Conservation (phyloP, 2,797 vertebrate species). For the Danionella dracula region DNA sequence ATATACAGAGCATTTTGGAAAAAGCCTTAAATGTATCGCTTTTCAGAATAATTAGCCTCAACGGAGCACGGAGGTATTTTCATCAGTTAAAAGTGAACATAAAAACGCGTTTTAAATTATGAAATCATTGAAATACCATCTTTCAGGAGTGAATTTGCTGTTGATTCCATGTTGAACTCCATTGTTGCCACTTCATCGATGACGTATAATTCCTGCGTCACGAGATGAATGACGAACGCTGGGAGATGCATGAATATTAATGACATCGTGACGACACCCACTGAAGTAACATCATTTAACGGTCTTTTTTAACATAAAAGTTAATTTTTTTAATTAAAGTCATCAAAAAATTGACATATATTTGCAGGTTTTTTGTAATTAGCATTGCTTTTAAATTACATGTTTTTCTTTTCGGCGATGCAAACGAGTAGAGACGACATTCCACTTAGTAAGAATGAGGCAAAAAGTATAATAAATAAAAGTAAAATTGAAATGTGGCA, state of each 20-base stretch:
- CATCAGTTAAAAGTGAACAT: neutral
- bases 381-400: no score
- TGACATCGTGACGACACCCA: rapidly evolving
- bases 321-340: no score
- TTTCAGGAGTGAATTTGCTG: slow-evolving; percentile 58
- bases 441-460: no score
- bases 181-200: slow-evolving; percentile 70
- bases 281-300: neutral
- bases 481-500: no score
- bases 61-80: no score
- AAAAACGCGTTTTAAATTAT: no score
- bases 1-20: no score
- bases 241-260: neutral
- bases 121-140: slow-evolving; percentile 63
- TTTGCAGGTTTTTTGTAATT: neutral
- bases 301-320: no score
- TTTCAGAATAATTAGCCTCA: no score
- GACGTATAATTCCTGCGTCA: slow-evolving; percentile 50
- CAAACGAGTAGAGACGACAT: no score
- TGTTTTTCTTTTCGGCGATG: neutral
- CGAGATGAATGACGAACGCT: neutral
- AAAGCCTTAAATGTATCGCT: no score
- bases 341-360: neutral
- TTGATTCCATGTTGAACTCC: slow-evolving; percentile 65
- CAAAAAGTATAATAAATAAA: no score